These are phyloP conservation scores for Pristionchus japonicus DNA, from an alignment of 2,888 invertebrate species.

Conservation along the genomic window DNA sequence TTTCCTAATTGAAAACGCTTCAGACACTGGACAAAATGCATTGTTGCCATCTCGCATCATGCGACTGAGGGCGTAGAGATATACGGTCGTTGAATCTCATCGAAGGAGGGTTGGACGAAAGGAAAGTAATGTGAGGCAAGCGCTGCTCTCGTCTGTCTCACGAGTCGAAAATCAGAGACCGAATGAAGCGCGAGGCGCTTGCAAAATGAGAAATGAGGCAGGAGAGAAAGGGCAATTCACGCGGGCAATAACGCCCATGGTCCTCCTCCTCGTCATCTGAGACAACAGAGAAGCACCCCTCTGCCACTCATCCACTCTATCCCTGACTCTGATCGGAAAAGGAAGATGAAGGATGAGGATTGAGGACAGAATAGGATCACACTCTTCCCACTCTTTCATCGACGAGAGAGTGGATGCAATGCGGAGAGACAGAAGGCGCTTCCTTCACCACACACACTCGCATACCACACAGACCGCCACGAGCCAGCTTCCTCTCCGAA, in stretches of 20 bases:
- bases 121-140: not conserved
- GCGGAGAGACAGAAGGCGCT: not conserved
- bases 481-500: not conserved
- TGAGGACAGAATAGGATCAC: not conserved
- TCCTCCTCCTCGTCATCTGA: not conserved
- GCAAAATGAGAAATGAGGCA: slow-evolving; percentile 28
- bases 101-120: not conserved
- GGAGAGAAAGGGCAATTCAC: slow-evolving; percentile 24
- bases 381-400: not conserved
- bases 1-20: too few species aligned
- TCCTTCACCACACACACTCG: not conserved
- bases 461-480: not conserved
- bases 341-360: not conserved
- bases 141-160: not conserved
- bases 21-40: too few species aligned
- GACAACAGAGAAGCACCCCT: slow-evolving; percentile 22
- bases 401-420: not conserved
- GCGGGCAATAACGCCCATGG: slow-evolving; percentile 12
- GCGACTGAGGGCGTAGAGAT: too few species aligned
- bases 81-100: not conserved
- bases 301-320: not conserved
- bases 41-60: too few species aligned
- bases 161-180: slow-evolving; percentile 15
- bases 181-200: slow-evolving; percentile 2
- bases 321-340: not conserved